These are phyloP conservation scores for Platygyra sinensis DNA, from an alignment of 64 coral and sea anemone species.

Conservation along the genomic window DNA sequence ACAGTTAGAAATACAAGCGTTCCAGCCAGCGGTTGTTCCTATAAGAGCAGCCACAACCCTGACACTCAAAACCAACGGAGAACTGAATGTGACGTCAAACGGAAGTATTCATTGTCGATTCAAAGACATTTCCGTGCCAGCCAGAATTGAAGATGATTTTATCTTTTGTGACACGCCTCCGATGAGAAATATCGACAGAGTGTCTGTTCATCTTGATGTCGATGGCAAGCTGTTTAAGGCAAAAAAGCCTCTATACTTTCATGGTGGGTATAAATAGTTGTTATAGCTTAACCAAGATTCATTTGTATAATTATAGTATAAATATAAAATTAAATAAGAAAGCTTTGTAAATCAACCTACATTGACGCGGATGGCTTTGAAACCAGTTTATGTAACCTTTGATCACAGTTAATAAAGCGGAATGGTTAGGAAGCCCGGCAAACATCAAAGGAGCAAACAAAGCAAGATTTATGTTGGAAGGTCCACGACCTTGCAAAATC, in stretches of 20 bases:
- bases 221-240: conserved; percentile 70
- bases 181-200: conserved; percentile 44
- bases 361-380: no score
- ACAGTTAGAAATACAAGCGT: conserved; percentile 38
- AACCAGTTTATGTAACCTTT: no score
- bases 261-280: conserved; percentile 44
- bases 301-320: no score
- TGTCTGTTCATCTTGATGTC: conserved; percentile 61
- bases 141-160: conserved; percentile 36
- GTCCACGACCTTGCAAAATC: no score
- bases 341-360: no score
- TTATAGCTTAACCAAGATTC: not conserved
- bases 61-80: conserved; percentile 46
- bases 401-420: no score
- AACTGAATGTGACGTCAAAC: conserved; percentile 48
- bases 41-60: conserved; percentile 52
- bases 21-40: conserved; percentile 67
- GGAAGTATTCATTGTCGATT: conserved; percentile 40
- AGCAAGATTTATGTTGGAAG: no score
- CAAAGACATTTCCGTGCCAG: conserved; percentile 49
- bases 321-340: no score
- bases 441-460: no score
- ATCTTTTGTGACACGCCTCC: conserved; percentile 59
- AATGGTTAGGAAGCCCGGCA: no score
- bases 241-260: conserved; percentile 65